These are phyloP conservation scores for Hyperopisus bebe DNA, from an alignment of 2,113 vertebrate species.

Conservation along the genomic window DNA sequence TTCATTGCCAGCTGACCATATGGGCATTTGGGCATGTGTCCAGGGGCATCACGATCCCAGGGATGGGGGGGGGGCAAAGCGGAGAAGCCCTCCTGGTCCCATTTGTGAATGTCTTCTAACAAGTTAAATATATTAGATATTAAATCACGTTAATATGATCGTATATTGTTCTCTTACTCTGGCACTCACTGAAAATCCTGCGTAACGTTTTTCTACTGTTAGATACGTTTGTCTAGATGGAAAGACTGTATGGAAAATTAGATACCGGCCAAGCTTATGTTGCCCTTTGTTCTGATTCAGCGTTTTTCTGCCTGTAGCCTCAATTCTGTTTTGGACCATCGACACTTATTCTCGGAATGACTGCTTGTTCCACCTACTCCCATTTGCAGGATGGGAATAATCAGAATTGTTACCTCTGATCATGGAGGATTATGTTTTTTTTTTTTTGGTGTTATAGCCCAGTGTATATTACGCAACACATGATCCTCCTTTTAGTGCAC, in stretches of 20 bases:
- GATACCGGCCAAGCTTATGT: not conserved
- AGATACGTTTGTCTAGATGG: not conserved
- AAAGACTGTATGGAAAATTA: not conserved
- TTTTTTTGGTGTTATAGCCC: not conserved
- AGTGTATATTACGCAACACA: not conserved
- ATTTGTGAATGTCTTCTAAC: not conserved
- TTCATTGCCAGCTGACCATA: not conserved
- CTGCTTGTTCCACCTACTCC: not conserved
- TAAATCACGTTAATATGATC: too few species aligned
- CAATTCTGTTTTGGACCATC: not conserved
- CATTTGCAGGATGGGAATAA: conserved; percentile 9
- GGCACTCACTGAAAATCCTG: not conserved
- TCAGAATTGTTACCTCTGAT: conserved; percentile 11
- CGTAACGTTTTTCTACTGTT: not conserved
- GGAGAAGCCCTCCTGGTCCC: not conserved
- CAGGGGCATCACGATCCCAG: not conserved
- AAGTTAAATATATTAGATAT: not conserved
- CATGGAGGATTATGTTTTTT: conserved; percentile 17
- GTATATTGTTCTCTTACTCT: not conserved
- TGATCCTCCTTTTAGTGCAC: not conserved
- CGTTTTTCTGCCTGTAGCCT: not conserved
- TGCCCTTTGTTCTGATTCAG: not conserved
- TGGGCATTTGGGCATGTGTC: not conserved
- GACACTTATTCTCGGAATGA: not conserved
- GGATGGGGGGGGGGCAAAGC: not conserved